Conservation (phyloP, 2,888 invertebrate genomes). For the Stratiomys singularior region DNA sequence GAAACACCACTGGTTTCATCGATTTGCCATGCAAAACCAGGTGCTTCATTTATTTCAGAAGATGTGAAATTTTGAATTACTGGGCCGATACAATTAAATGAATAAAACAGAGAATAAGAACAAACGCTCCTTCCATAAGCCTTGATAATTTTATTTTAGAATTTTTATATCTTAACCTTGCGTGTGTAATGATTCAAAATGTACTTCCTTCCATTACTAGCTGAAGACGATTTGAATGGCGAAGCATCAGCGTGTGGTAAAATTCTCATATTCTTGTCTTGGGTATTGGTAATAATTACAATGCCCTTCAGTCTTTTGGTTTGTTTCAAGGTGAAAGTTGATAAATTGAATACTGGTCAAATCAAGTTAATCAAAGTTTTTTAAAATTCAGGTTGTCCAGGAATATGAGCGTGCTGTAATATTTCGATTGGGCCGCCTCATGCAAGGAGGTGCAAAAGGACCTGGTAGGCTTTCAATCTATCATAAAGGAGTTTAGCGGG, state of each 20-base stretch:
- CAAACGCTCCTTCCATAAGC: too few species aligned
- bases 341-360: background rate
- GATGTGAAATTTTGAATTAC: too few species aligned
- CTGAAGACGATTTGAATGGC: slow-evolving; percentile 70
- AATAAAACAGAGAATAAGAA: too few species aligned
- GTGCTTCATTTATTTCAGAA: too few species aligned
- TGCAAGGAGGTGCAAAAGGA: slow-evolving; percentile 93
- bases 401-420: slow-evolving; percentile 97
- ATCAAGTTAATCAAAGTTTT: background rate
- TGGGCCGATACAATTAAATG: too few species aligned
- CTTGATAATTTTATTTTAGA: too few species aligned
- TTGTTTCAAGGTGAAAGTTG: slow-evolving; percentile 87
- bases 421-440: slow-evolving; percentile 87
- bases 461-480: slow-evolving; percentile 75
- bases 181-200: too few species aligned
- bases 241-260: slow-evolving; percentile 83
- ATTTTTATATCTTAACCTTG: too few species aligned
- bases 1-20: too few species aligned
- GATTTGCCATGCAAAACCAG: too few species aligned
- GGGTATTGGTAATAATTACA: slow-evolving; percentile 83
- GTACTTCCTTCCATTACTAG: too few species aligned
- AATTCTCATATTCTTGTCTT: slow-evolving; percentile 83
- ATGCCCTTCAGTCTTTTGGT: slow-evolving; percentile 93
- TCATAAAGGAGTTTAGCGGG: background rate
- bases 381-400: slow-evolving; percentile 84